A percentile compares a stretch with the other conserved stretches of the same genome.
phyloP scores from a whole-genome alignment of 2,888 invertebrate genomes.

The Operophtera brumata region DNA sequence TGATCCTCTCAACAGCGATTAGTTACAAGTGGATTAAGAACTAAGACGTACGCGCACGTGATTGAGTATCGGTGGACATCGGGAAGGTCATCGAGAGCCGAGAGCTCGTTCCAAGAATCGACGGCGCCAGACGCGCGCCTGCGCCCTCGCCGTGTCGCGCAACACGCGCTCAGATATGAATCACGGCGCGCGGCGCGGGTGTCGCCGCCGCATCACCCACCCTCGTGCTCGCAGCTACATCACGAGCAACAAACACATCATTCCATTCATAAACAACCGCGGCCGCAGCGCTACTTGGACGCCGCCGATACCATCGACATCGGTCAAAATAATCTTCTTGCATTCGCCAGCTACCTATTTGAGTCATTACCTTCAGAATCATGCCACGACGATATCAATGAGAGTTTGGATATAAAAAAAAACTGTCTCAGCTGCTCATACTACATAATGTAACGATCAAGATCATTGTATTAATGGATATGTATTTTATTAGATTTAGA shows the following conservation, averaged over 20 bases:
- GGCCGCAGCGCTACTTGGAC: constrained; percentile 43
- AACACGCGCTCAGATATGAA: constrained; percentile 39
- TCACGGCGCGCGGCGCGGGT: constrained; percentile 35
- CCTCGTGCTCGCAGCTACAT: constrained; percentile 34
- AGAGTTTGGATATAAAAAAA: constrained; percentile 26
- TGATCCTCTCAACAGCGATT: constrained; percentile 75
- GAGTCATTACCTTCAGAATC: constrained; percentile 22
- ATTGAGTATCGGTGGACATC: constrained; percentile 58
- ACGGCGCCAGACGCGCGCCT: constrained; percentile 61
- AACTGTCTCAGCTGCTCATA: constrained; percentile 26
- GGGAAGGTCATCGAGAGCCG: constrained; percentile 62
- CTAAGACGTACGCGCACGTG: constrained; percentile 62
- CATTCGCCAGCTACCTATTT: constrained; percentile 22
- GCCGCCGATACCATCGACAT: constrained; percentile 40
- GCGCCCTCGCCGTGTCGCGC: constrained; percentile 40
- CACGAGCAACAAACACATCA: constrained; percentile 50
- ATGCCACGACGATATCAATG: constrained; percentile 28
- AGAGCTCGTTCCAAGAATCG: constrained; percentile 65
- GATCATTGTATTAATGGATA: constrained; percentile 22
- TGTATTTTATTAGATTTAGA: constrained; percentile 26
- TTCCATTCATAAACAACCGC: constrained; percentile 67
- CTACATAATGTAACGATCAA: constrained; percentile 24
- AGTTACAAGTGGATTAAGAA: constrained; percentile 67
- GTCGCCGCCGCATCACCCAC: constrained; percentile 34
- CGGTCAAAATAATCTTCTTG: constrained; percentile 30